Evolutionary conservation across 2,888 invertebrate genomes (phyloP).

Genomic region (Heliconius charithonia): DNA sequence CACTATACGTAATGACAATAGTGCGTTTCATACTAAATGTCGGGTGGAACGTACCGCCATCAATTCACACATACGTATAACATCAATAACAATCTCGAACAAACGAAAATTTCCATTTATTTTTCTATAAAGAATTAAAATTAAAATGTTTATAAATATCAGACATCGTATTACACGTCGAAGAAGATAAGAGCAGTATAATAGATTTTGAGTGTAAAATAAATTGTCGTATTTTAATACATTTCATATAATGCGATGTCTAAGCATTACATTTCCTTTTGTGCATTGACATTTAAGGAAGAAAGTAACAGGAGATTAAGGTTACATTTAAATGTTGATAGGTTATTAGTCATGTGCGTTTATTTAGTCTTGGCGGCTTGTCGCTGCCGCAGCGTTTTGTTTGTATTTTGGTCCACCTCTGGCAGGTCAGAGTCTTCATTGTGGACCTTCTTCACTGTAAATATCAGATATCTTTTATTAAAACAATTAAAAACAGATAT

Average conservation of each 20-base stretch:
- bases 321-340: conserved; percentile 52
- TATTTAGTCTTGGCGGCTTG: conserved; percentile 85
- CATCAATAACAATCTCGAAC: conserved; percentile 45
- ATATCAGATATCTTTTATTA: conserved; percentile 48
- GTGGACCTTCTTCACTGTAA: conserved; percentile 85
- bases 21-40: conserved; percentile 66
- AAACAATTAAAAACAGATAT: background rate
- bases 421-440: conserved; percentile 94
- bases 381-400: conserved; percentile 88
- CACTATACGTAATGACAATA: conserved; percentile 80
- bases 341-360: conserved; percentile 55
- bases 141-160: conserved; percentile 4
- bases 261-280: conserved; percentile 33
- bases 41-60: conserved; percentile 46
- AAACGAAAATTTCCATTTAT: conserved; percentile 42
- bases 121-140: conserved; percentile 16
- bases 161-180: conserved; percentile 19
- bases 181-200: background rate
- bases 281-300: conserved; percentile 43
- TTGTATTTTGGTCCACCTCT: conserved; percentile 96
- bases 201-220: conserved; percentile 6
- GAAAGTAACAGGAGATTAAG: conserved; percentile 35
- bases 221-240: background rate
- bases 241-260: conserved; percentile 25
- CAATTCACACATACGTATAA: conserved; percentile 47